A percentile compares a stretch with the other conserved stretches of the same genome.
Evolutionary conservation across 1,140 invertebrate genomes (phyloP).

Genomic region (Trinorchestia longiramus): DNA sequence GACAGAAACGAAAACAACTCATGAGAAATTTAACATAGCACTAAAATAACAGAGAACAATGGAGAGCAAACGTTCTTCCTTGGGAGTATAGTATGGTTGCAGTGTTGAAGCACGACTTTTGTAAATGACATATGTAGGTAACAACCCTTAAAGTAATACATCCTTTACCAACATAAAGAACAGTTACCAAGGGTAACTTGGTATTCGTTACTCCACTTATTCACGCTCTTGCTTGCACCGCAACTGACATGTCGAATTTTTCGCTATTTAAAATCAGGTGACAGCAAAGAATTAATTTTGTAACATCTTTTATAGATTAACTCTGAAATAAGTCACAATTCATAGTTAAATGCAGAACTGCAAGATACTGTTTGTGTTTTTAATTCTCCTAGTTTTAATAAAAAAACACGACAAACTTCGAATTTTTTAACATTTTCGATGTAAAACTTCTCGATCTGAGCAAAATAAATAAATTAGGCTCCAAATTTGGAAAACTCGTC

Average conservation of each 20-base stretch:
- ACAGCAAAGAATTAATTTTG: neutral
- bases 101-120: neutral
- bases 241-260: neutral
- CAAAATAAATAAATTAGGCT: neutral
- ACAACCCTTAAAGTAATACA: neutral
- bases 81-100: neutral
- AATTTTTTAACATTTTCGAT: neutral
- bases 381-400: neutral
- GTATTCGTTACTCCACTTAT: neutral
- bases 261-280: neutral
- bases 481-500: neutral
- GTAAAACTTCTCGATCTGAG: neutral
- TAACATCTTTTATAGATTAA: neutral
- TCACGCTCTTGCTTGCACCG: neutral
- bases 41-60: neutral
- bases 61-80: neutral
- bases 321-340: neutral
- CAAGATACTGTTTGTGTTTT: neutral
- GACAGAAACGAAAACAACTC: neutral
- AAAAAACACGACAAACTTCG: neutral
- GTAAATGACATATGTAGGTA: neutral
- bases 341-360: neutral
- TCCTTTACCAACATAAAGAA: neutral
- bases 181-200: neutral
- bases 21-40: neutral